Base-by-base conservation (phyloP, 2,797 vertebrate genomes). In the Peromyscus nudipes region DNA sequence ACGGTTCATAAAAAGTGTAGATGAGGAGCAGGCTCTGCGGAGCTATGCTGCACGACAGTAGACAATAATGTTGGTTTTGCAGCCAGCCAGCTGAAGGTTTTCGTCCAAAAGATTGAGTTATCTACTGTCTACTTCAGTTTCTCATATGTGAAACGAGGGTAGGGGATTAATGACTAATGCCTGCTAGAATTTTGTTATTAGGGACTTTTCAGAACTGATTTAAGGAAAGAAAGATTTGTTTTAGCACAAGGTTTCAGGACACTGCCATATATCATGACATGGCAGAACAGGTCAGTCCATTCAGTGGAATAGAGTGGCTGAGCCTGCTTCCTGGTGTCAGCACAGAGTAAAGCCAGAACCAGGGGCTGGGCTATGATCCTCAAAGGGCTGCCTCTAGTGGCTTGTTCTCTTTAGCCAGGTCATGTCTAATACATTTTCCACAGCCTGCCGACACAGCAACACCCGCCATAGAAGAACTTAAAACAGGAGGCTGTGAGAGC, bases 81-180 rank as follows among this genome's bases (percentile, higher is more conserved):
- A 95, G 40, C 62, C 3, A 73, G 29, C 4, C 37, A 64, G 71
- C 64, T 49, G 29, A 71, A 29, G 55, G 34, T 65, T 95, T 96
- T 91, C 49, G 8, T 84, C 31, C n/a, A 64, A 90, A 84, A 65
- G 43, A 25, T 6, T 57, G 77, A 83, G 37, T 80, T 92, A 64
- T 37, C 86, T 89, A 77, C 19, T 4, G 43, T 64, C 80, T 81
- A 65, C 12, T 75, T 88, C 52, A 76, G 27, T 52, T 81, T 88
- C 80, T 97, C 85, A 83, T 76, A 67, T 86, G 23, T 55, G 60
- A 95, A 8, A 60, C 11, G 25, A 52, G 6, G 1, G 5, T 46
- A 31, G 67, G 60, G 25, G 76, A 82, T 85, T 84, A 77, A 73
- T 52, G 81, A 43, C n/a, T 88, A 89, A 95, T 75, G 80, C 2